Conservation (phyloP, 2,797 vertebrate genomes). For the Apodemus agrarius region DNA sequence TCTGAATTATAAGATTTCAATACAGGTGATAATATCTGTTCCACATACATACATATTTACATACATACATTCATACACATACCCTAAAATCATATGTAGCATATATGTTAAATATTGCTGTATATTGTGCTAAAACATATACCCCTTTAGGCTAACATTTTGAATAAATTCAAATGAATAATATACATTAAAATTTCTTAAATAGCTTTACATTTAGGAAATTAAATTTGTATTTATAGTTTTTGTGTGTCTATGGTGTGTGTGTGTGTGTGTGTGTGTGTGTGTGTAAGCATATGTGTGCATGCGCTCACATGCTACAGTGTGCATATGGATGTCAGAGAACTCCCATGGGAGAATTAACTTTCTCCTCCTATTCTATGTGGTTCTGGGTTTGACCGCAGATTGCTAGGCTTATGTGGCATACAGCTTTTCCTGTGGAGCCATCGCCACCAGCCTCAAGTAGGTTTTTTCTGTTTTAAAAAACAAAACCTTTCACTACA, state of each 20-base stretch:
- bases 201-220: background rate
- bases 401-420: background rate
- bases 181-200: constrained; percentile 14
- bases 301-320: background rate
- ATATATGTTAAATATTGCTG: background rate
- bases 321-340: background rate
- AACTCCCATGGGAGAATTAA: background rate
- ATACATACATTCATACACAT: background rate
- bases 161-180: background rate
- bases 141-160: background rate
- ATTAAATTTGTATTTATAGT: background rate
- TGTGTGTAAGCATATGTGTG: background rate
- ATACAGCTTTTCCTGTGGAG: background rate
- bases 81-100: background rate
- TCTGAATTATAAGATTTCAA: constrained; percentile 30
- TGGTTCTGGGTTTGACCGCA: background rate
- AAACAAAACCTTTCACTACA: background rate
- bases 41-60: background rate
- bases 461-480: background rate
- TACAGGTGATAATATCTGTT: constrained; percentile 4
- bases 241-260: background rate
- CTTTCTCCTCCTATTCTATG: background rate
- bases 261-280: background rate
- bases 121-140: background rate
- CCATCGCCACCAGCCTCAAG: background rate